Evolutionary conservation across 2,888 invertebrate species (phyloP).

Genomic region (Brenthis hecate): DNA sequence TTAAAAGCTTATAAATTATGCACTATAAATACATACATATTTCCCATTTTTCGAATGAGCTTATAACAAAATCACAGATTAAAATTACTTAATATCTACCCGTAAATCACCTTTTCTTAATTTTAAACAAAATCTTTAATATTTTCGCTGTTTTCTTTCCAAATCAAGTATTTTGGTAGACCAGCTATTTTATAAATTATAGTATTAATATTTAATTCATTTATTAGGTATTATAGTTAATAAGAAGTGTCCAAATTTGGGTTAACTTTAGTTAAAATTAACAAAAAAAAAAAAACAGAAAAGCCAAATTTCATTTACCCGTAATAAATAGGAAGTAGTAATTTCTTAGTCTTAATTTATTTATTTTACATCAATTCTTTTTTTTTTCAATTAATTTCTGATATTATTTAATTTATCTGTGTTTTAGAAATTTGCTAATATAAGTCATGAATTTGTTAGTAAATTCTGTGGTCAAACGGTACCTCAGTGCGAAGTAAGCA

Average conservation of each 20-base stretch:
- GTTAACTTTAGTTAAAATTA: no score
- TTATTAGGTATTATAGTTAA: not conserved
- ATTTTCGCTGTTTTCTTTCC: not conserved
- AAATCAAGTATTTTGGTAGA: not conserved
- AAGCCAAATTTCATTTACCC: not conserved
- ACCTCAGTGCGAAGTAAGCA: constrained; percentile 83
- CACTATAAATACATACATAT: not conserved
- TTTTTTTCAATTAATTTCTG: not conserved
- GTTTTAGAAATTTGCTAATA: constrained; percentile 79
- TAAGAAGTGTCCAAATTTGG: no score
- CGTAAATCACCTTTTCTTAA: constrained; percentile 5
- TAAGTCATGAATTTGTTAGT: constrained; percentile 80
- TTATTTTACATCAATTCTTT: not conserved
- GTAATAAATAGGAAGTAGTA: not conserved
- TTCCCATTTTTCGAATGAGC: not conserved
- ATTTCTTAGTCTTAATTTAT: no score
- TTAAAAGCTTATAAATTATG: not conserved
- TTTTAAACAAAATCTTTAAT: constrained; percentile 1
- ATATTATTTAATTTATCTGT: constrained; percentile 59
- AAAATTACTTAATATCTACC: constrained; percentile 16
- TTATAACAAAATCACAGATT: constrained; percentile 32
- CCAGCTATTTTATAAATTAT: not conserved
- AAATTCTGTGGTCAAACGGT: constrained; percentile 80
- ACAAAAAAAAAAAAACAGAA: not conserved
- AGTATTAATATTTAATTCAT: not conserved